Percentiles rank a stretch among this genome's conserved stretches.
phyloP scores from a whole-genome alignment of 2,113 vertebrate species.

The Xiphorhynchus elegans region DNA sequence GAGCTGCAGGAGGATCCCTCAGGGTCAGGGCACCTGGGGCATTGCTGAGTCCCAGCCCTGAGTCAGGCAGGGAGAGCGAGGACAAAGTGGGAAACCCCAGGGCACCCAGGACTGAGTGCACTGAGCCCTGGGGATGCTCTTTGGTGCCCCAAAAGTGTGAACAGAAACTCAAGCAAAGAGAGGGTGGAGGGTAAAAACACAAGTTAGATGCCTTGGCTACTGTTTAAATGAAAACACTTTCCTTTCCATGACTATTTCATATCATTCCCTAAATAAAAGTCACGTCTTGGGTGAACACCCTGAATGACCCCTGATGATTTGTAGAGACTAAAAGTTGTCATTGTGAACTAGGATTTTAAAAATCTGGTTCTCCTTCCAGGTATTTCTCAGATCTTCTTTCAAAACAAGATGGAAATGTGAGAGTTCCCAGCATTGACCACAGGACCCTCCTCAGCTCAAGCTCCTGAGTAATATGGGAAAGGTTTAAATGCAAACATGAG shows the following conservation, averaged over 20 bases:
- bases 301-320: background rate
- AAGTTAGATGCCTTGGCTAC: background rate
- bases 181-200: background rate
- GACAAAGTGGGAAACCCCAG: background rate
- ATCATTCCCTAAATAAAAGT: background rate
- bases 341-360: background rate
- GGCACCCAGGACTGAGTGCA: background rate
- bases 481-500: background rate
- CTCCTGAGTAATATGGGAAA: background rate
- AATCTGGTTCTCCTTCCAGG: background rate
- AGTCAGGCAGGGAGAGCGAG: background rate
- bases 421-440: background rate
- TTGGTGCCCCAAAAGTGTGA: background rate
- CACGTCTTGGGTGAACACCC: background rate
- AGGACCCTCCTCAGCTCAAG: background rate
- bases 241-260: background rate
- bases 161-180: background rate
- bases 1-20: background rate
- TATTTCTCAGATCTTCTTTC: background rate
- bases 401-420: background rate
- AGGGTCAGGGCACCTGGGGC: background rate
- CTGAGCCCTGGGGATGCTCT: background rate
- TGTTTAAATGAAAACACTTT: background rate
- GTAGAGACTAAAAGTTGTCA: background rate
- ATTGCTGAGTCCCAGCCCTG: background rate